Percentiles rank a stretch among this genome's conserved stretches.
phyloP scores from a whole-genome alignment of 2,113 vertebrate genomes.

The Poeciliopsis occidentalis region DNA sequence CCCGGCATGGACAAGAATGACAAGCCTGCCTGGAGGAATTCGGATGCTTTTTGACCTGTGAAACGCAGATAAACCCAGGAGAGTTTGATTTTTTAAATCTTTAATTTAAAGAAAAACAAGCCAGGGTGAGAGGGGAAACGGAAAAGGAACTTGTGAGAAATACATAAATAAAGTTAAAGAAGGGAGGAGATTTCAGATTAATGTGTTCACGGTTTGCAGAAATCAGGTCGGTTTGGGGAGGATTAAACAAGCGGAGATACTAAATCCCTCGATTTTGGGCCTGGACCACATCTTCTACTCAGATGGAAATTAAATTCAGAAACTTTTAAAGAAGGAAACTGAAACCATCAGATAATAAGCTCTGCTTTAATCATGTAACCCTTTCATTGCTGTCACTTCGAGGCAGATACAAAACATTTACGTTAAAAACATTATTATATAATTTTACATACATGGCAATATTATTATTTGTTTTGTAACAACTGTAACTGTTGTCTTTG shows the following conservation, averaged over 20 bases:
- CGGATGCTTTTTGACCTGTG: conserved; percentile 19
- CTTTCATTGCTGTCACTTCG: background rate
- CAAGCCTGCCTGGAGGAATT: conserved; percentile 5
- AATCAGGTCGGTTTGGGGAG: conserved; percentile 28
- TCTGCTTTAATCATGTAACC: background rate
- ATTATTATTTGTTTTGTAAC: background rate
- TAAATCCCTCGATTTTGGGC: conserved; percentile 42
- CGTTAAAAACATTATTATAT: background rate
- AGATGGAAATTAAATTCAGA: background rate
- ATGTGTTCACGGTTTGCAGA: conserved; percentile 37
- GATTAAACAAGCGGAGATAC: conserved; percentile 21
- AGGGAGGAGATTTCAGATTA: conserved; percentile 38
- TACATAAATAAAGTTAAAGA: conserved; percentile 14
- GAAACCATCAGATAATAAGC: background rate
- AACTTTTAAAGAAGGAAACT: background rate
- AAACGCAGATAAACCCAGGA: background rate
- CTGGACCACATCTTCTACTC: conserved; percentile 15
- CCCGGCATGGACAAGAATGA: background rate
- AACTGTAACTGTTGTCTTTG: background rate
- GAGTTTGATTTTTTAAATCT: background rate
- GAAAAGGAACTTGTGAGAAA: conserved; percentile 21
- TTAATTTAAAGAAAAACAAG: conserved; percentile 20
- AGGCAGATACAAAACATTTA: background rate
- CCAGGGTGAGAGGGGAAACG: background rate
- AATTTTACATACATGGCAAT: background rate